These are phyloP conservation scores for Auanema freiburgensis DNA, from an alignment of 2,888 invertebrate species.

Conservation along the genomic window DNA sequence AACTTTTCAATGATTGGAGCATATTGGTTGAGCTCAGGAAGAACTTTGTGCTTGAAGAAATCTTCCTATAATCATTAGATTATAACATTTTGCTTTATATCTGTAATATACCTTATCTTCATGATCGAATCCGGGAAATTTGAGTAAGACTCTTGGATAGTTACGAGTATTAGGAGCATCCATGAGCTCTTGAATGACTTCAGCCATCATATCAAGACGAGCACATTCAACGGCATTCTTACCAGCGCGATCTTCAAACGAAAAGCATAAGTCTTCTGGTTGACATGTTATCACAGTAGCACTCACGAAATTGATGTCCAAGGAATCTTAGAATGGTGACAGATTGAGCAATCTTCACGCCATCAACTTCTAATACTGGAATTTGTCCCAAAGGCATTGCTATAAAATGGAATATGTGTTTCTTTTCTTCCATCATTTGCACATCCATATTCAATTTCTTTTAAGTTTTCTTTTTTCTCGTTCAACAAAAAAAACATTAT, in stretches of 20 bases:
- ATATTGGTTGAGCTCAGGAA: conserved; percentile 47
- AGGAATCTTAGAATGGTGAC: conserved; percentile 53
- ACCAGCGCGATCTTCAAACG: conserved; percentile 38
- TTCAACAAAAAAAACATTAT: not conserved
- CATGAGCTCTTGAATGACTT: conserved; percentile 42
- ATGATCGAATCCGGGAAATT: conserved; percentile 28
- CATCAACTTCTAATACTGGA: conserved; percentile 60
- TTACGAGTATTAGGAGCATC: conserved; percentile 11
- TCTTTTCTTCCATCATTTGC: not conserved
- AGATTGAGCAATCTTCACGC: conserved; percentile 51
- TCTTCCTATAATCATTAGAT: conserved; percentile 20
- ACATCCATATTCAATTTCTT: conserved; percentile 3
- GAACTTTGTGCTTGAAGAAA: conserved; percentile 50
- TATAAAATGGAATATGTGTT: conserved; percentile 23
- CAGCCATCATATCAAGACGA: conserved; percentile 53
- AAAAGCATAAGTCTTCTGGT: not conserved
- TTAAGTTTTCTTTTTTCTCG: not conserved
- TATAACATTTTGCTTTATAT: not conserved
- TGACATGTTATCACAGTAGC: not conserved
- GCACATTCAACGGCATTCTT: conserved; percentile 46
- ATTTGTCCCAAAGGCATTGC: conserved; percentile 59
- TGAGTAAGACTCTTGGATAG: conserved; percentile 8
- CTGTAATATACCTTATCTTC: conserved; percentile 41
- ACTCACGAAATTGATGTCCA: conserved; percentile 52
- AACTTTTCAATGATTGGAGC: conserved; percentile 54